Evolutionary conservation across 2,888 invertebrate genomes (phyloP), one percentile per base, ranked within the genome.

Genomic region (Trichopria drosophilae): DNA sequence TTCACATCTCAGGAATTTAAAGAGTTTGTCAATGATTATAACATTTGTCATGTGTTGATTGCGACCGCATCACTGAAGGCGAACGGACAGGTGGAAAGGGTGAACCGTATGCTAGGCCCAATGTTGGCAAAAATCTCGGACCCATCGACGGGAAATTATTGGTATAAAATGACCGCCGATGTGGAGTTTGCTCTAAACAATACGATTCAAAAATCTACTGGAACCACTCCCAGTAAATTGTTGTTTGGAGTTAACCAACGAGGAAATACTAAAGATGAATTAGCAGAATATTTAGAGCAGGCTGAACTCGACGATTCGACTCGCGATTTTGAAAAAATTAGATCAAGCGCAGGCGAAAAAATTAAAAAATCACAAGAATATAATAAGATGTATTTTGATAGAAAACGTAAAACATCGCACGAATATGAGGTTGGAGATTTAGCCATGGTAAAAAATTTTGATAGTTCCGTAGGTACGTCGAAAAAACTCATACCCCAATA

Each of bases 211-310:
- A 55, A 57, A 40, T 50, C 60, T 9, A 67, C 64, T 1, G 57
- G 59, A 2, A 49, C 62, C 41, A 59, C 64, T 0, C 60, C 64
- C 1, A 58, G 60, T 46, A 55, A 39, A n/a, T n/a, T n/a, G n/a
- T n/a, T n/a, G n/a, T n/a, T n/a, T n/a, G n/a, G n/a, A n/a, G n/a
- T n/a, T n/a, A 26, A 59, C 22, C 65, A 68, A 41, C 53, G 49
- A 41, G 60, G 61, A 10, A 16, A 48, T 3, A 36, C 50, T 13
- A 26, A 58, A 9, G 63, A 63, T 23, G 31, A 2, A 13, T 6
- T 48, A 9, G 12, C 26, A 3, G 42, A 48, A 19, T 45, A 6
- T 22, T 34, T 45, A 22, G 16, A 45, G 22, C 18, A 35, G 15
- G 10, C 23, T 6, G 12, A 34, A n/a, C n/a, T n/a, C n/a, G n/a